Percentiles rank a stretch among this genome's conserved stretches.
Evolutionary conservation across 1,140 invertebrate species (phyloP).

Genomic region (Procambarus virginalis): DNA sequence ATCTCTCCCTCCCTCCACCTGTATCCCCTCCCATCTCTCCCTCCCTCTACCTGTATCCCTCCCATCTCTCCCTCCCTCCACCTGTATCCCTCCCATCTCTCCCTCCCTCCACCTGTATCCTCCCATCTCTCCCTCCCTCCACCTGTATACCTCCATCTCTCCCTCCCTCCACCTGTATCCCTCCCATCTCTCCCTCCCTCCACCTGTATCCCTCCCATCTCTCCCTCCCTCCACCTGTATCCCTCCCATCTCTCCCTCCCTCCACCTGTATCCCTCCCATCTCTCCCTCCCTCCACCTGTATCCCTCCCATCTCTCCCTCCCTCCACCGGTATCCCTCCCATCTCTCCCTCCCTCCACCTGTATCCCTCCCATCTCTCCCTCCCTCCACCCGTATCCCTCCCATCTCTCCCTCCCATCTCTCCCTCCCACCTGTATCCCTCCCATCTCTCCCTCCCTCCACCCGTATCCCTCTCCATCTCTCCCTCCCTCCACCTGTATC

Average conservation of each 20-base stretch:
- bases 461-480: too few species aligned
- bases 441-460: too few species aligned
- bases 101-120: background rate
- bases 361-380: background rate
- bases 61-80: constrained; percentile 28
- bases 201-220: background rate
- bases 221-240: background rate
- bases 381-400: too few species aligned
- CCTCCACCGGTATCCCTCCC: background rate
- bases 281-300: background rate
- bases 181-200: background rate
- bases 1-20: background rate
- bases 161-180: background rate
- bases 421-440: background rate
- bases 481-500: too few species aligned
- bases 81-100: background rate
- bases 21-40: too few species aligned
- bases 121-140: constrained; percentile 37
- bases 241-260: background rate
- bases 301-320: background rate
- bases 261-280: background rate
- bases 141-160: background rate
- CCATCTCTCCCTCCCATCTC: too few species aligned
- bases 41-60: constrained; percentile 75
- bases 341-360: background rate